These are phyloP conservation scores for Mandrillus leucophaeus DNA, from an alignment of 2,113 vertebrate species.

Conservation along the genomic window DNA sequence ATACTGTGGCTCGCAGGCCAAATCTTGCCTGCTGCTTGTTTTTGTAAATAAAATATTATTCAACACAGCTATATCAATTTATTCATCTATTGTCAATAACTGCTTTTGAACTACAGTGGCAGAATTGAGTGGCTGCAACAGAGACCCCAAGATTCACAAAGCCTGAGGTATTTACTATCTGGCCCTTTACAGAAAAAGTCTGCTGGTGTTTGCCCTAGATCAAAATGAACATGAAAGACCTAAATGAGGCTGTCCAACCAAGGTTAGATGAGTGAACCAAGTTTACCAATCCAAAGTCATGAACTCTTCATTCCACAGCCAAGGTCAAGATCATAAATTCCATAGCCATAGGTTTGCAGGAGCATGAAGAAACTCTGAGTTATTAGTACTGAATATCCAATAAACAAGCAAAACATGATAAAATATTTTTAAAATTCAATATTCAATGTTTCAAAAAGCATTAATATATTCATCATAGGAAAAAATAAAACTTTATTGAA, in stretches of 20 bases:
- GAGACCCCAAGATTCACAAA: not conserved
- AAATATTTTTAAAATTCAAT: not conserved
- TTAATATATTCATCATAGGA: not conserved
- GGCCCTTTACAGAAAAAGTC: not conserved
- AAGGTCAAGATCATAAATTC: not conserved
- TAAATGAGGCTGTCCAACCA: not conserved
- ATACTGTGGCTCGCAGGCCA: not conserved
- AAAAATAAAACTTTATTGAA: not conserved
- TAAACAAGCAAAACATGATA: not conserved
- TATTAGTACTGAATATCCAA: not conserved
- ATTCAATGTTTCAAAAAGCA: not conserved
- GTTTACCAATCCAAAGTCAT: not conserved
- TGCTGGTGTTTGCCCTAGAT: not conserved
- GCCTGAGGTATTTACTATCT: not conserved
- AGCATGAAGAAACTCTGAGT: not conserved
- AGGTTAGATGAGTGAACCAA: not conserved
- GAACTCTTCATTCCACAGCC: not conserved
- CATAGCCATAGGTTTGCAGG: not conserved
- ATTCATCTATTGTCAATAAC: not conserved
- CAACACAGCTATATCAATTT: not conserved
- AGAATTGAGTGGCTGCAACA: not conserved
- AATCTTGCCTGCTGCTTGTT: not conserved
- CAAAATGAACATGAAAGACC: not conserved
- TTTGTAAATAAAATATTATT: not conserved
- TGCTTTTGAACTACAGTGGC: not conserved